Conservation (phyloP, 2,888 invertebrate species). For the Drosophila nr. fundita region DNA sequence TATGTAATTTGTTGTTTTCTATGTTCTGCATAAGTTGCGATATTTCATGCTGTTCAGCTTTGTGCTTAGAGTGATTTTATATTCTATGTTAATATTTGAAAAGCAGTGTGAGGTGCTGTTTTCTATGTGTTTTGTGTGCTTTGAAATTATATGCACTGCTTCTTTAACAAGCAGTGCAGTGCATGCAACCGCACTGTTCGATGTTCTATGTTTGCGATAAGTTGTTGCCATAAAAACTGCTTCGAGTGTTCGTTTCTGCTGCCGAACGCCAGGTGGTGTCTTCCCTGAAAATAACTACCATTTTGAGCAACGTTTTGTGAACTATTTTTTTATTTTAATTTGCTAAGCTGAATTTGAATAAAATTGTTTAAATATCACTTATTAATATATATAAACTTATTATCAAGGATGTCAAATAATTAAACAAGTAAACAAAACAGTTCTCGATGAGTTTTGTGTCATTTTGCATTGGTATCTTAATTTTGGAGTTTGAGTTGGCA, state of each 20-base stretch:
- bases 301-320: neutral
- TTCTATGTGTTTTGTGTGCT: neutral
- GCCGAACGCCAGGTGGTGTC: neutral
- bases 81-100: neutral
- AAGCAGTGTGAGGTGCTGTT: neutral
- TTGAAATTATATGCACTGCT: neutral
- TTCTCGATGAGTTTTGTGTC: neutral
- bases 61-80: neutral
- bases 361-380: neutral
- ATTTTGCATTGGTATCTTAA: neutral
- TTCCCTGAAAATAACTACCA: neutral
- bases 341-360: neutral
- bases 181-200: neutral
- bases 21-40: neutral
- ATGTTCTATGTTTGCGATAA: neutral
- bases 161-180: neutral
- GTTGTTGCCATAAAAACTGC: conserved; percentile 11
- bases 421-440: too few relatives aligned
- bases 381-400: neutral
- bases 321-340: neutral
- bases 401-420: neutral
- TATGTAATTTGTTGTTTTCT: neutral
- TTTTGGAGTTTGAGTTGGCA: conserved; percentile 1
- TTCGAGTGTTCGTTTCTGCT: neutral
- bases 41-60: neutral